phyloP scores from a whole-genome alignment of 2,113 vertebrate species.

The Ahaetulla prasina region DNA sequence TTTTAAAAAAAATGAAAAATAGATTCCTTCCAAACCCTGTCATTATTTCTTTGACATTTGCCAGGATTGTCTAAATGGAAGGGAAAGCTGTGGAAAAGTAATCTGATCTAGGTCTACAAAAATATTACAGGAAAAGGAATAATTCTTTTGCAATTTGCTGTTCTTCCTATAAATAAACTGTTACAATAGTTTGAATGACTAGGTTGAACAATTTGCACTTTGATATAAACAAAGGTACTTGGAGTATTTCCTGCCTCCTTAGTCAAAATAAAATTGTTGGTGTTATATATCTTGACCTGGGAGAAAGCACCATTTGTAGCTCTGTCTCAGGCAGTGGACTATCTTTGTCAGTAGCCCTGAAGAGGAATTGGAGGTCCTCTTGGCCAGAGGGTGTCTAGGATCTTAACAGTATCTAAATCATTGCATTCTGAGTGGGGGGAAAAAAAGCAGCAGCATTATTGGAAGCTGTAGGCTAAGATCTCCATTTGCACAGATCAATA shows the following conservation, averaged over 20 bases:
- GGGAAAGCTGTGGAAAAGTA: background rate
- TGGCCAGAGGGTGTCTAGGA: background rate
- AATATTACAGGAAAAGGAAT: background rate
- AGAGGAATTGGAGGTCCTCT: background rate
- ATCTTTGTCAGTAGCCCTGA: background rate
- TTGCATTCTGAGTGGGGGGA: background rate
- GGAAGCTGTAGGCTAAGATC: background rate
- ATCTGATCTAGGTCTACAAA: background rate
- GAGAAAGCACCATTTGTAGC: background rate
- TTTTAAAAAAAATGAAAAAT: background rate
- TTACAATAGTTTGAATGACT: background rate
- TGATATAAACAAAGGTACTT: background rate
- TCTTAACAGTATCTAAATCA: background rate
- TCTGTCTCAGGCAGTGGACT: background rate
- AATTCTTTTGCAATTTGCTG: background rate
- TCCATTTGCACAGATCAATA: background rate
- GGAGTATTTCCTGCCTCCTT: background rate
- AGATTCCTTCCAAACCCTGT: background rate
- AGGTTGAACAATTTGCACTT: background rate
- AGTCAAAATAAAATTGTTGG: background rate
- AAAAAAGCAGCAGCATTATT: too few species aligned
- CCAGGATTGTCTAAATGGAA: background rate
- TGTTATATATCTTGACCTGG: background rate
- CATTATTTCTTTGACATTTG: background rate
- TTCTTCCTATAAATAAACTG: background rate